Percentiles rank a stretch among this genome's conserved stretches.
Evolutionary conservation across 2,888 invertebrate species (phyloP).

Genomic region (Himalopsyche japonica): DNA sequence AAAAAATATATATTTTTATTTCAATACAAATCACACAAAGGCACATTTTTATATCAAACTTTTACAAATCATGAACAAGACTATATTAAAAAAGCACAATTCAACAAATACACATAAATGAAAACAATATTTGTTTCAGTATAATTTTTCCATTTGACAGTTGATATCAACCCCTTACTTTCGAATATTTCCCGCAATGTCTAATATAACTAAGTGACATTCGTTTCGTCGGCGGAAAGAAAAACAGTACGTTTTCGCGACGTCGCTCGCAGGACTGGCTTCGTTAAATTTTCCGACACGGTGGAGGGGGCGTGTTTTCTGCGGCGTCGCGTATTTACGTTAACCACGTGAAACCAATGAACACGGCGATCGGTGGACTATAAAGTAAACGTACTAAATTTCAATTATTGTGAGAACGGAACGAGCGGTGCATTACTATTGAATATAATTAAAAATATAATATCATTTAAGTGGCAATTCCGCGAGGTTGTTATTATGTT

Average conservation of each 20-base stretch:
- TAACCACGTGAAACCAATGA: not conserved
- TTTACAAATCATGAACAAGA: no score
- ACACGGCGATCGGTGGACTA: not conserved
- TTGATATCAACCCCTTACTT: not conserved
- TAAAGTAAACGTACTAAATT: not conserved
- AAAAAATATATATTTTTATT: no score
- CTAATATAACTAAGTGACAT: not conserved
- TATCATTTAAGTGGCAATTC: not conserved
- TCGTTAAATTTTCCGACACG: not conserved
- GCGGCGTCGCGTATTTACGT: not conserved
- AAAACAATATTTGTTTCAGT: no score
- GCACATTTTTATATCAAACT: no score
- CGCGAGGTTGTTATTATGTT: not conserved
- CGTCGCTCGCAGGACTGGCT: constrained; percentile 28
- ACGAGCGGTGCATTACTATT: not conserved
- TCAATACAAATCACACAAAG: no score
- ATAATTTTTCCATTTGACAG: no score
- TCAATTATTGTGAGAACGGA: not conserved
- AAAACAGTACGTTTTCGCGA: constrained; percentile 37
- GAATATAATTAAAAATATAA: not conserved
- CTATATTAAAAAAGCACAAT: no score
- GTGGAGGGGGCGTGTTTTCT: not conserved
- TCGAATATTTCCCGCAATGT: not conserved
- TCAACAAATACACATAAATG: no score
- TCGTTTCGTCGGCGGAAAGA: constrained; percentile 5